phyloP scores from a whole-genome alignment of 2,797 vertebrate species.

The Sebastes ruberrimus region DNA sequence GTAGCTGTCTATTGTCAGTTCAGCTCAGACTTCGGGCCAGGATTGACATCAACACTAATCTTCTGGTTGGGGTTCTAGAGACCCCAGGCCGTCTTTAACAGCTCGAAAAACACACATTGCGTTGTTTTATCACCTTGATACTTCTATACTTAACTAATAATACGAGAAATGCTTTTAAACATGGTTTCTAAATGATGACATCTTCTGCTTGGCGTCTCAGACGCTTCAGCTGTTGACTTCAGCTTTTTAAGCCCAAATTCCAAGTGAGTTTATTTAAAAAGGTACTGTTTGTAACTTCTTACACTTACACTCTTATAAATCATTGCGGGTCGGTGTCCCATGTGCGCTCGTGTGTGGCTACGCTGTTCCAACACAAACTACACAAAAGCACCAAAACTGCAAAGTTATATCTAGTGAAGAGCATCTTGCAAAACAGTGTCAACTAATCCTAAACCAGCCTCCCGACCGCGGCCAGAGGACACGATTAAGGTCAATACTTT shows the following conservation, averaged over 20 bases:
- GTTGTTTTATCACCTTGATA: background rate
- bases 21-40: constrained; percentile 2
- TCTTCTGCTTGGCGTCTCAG: accelerated
- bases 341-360: too few relatives aligned
- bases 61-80: background rate
- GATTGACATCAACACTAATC: background rate
- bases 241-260: too few relatives aligned
- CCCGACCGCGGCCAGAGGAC: accelerated
- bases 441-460: accelerated
- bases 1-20: background rate
- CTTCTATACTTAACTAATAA: background rate
- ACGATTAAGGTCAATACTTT: too few relatives aligned
- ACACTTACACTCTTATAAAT: too few relatives aligned
- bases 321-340: too few relatives aligned
- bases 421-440: too few relatives aligned
- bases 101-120: background rate
- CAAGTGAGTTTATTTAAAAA: too few relatives aligned
- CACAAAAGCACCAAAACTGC: too few relatives aligned
- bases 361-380: too few relatives aligned
- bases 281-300: too few relatives aligned
- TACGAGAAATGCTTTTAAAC: background rate
- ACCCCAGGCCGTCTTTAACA: background rate
- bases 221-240: too few relatives aligned
- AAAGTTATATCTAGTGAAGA: too few relatives aligned
- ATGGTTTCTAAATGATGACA: background rate